Percentiles rank a stretch among this genome's conserved stretches.
Evolutionary conservation across 2,797 vertebrate species (phyloP).

Genomic region (Linurgus olivaceus): DNA sequence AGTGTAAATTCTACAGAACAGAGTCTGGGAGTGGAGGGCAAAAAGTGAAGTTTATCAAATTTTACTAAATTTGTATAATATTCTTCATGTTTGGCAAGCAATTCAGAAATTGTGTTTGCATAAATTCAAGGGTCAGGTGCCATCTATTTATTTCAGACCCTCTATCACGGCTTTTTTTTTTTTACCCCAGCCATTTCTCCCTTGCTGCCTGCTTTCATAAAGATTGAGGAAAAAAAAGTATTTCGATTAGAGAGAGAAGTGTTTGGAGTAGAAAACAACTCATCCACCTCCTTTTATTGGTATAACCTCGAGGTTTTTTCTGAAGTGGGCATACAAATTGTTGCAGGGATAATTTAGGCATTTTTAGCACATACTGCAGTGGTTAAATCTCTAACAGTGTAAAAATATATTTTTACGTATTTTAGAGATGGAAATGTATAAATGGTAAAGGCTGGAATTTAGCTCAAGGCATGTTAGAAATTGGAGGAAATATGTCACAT

Average conservation of each 20-base stretch:
- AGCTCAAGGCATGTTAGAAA: neutral
- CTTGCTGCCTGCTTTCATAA: neutral
- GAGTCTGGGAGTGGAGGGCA: neutral
- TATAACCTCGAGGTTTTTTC: neutral
- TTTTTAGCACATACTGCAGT: neutral
- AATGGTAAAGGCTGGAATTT: neutral
- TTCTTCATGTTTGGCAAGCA: neutral
- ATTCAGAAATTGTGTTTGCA: neutral
- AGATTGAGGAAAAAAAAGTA: neutral
- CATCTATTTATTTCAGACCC: neutral
- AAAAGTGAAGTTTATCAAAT: neutral
- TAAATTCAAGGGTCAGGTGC: neutral
- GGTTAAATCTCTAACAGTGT: neutral
- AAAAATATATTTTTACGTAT: neutral
- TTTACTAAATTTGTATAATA: neutral
- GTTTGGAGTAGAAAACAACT: neutral
- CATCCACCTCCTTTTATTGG: neutral
- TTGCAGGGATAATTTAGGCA: neutral
- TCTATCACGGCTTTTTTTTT: fast-evolving
- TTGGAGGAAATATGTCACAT: neutral
- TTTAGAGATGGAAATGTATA: neutral
- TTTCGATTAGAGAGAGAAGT: neutral
- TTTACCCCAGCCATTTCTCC: neutral
- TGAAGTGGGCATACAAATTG: neutral
- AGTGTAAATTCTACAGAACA: neutral